Conservation (phyloP, 2,113 vertebrate genomes). For the Macquaria australasica region DNA sequence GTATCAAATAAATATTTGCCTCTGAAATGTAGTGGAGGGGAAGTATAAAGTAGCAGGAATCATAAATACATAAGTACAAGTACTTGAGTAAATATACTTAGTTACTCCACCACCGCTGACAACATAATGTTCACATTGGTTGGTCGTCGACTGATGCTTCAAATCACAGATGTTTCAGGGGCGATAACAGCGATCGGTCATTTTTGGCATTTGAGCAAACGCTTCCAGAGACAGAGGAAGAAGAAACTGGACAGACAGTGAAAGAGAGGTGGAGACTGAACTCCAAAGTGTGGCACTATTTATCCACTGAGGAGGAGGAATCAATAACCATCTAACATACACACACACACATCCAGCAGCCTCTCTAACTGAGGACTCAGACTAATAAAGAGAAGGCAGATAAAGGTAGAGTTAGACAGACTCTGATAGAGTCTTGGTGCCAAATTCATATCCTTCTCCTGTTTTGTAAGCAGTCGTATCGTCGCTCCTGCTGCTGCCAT, state of each 20-base stretch:
- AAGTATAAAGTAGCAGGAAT: neutral
- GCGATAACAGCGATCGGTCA: too few species aligned
- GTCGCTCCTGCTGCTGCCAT: conserved; percentile 8
- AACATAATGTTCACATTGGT: too few species aligned
- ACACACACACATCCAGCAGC: conserved; percentile 5
- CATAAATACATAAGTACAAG: neutral
- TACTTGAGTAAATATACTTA: too few species aligned
- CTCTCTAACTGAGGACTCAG: conserved; percentile 8
- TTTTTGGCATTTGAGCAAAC: too few species aligned
- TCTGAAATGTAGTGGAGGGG: too few species aligned
- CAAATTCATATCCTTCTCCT: conserved; percentile 3
- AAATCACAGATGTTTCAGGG: too few species aligned
- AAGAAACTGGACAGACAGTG: neutral
- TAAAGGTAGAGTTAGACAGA: conserved; percentile 23
- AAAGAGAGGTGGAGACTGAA: conserved; percentile 17
- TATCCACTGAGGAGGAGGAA: conserved; percentile 38
- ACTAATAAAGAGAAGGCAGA: conserved; percentile 37
- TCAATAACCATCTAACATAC: conserved; percentile 35
- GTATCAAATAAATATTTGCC: too few species aligned
- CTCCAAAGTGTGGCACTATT: conserved; percentile 10
- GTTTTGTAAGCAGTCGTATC: neutral
- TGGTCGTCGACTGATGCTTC: too few species aligned
- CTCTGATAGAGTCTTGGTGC: neutral
- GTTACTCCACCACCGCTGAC: too few species aligned
- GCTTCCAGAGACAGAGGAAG: neutral